A percentile compares a stretch with the other conserved stretches of the same genome.
Conservation (phyloP, 2,888 invertebrate genomes). For the Xanthorhoe spadicearia region DNA sequence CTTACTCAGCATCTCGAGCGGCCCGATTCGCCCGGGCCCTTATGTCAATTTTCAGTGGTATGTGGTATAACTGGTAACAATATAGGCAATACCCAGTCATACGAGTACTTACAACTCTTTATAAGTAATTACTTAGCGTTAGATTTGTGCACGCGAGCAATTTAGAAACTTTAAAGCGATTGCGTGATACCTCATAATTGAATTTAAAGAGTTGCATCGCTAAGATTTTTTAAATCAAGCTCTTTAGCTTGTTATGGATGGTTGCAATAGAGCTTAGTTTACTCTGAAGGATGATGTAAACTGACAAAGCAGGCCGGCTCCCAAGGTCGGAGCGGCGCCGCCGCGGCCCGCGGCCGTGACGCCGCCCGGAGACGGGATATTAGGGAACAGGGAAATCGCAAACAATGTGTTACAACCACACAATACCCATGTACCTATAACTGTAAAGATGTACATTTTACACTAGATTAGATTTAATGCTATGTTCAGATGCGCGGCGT, state of each 20-base stretch:
- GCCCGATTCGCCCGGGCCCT: not conserved
- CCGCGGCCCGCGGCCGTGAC: constrained; percentile 11
- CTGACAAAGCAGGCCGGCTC: constrained; percentile 1
- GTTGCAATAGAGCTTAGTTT: constrained; percentile 1
- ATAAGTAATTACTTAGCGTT: not conserved
- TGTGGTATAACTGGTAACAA: not conserved
- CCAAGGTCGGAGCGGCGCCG: constrained; percentile 13
- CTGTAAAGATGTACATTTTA: not conserved
- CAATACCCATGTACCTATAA: not conserved
- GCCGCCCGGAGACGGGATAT: constrained; percentile 4
- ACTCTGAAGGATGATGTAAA: not conserved
- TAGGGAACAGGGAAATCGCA: constrained; percentile 12
- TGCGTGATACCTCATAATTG: not conserved
- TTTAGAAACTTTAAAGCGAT: not conserved
- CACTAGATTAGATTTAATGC: too few relatives aligned
- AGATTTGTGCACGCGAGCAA: not conserved
- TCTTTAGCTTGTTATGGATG: not conserved
- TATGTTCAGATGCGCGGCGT: too few relatives aligned
- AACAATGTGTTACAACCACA: not conserved
- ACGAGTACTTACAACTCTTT: not conserved
- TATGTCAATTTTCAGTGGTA: too few relatives aligned
- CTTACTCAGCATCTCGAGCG: constrained; percentile 30
- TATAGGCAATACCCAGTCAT: not conserved
- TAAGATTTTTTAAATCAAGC: not conserved
- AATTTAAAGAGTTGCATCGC: not conserved